Percentiles rank a stretch among this genome's conserved stretches.
phyloP scores from a whole-genome alignment of 2,888 invertebrate species.

The Tetranychus truncatus region DNA sequence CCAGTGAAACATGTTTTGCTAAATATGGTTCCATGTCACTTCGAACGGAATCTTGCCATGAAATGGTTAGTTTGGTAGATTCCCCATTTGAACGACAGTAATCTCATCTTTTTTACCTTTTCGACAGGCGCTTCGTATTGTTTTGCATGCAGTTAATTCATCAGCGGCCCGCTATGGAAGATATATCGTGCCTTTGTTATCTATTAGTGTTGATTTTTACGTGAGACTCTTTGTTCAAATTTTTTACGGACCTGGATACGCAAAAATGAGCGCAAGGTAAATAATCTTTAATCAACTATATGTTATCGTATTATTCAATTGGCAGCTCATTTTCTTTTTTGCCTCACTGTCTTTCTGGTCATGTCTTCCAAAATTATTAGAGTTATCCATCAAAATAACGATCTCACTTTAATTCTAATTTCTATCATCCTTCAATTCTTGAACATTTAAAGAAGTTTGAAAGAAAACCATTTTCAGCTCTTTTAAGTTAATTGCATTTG shows the following conservation, averaged over 20 bases:
- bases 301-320: background rate
- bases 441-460: background rate
- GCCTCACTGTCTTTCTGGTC: too few species aligned
- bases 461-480: background rate
- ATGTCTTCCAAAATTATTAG: too few species aligned
- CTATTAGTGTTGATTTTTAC: constrained; percentile 88
- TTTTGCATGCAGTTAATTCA: constrained; percentile 69
- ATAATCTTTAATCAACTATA: constrained; percentile 15
- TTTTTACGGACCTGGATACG: constrained; percentile 55
- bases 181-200: constrained; percentile 73
- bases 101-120: constrained; percentile 26
- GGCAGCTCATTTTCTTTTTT: too few species aligned
- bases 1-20: constrained; percentile 73
- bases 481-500: background rate
- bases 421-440: background rate
- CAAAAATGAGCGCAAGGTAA: constrained; percentile 65
- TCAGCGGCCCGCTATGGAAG: constrained; percentile 82
- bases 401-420: too few species aligned
- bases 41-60: constrained; percentile 71
- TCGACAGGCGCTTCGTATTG: constrained; percentile 64
- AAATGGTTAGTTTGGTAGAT: constrained; percentile 47
- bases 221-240: constrained; percentile 77
- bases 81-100: background rate
- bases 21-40: constrained; percentile 85
- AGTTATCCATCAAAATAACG: too few species aligned